phyloP scores from a whole-genome alignment of 2,888 invertebrate species.

The Patella caerulea region DNA sequence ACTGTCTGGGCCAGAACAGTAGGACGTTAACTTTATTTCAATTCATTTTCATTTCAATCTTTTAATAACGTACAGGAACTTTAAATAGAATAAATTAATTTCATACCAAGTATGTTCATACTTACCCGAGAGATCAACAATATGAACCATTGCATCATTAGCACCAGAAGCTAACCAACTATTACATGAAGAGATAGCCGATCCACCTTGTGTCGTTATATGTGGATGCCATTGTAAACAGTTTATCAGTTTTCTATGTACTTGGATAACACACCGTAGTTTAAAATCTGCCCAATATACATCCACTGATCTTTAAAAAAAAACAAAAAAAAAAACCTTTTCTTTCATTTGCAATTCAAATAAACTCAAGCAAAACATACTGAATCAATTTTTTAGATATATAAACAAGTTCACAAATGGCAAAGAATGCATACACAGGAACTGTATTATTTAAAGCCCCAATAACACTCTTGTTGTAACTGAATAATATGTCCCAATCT shows the following conservation, averaged over 20 bases:
- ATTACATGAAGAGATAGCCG: slow-evolving; percentile 73
- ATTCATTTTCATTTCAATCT: too few relatives aligned
- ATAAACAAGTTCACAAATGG: too few relatives aligned
- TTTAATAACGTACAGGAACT: too few relatives aligned
- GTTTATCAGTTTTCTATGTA: slow-evolving; percentile 78
- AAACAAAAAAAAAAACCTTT: background rate
- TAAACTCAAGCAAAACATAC: background rate
- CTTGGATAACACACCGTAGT: slow-evolving; percentile 72
- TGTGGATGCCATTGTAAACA: slow-evolving; percentile 82
- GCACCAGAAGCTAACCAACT: slow-evolving; percentile 80
- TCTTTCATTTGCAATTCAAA: too few relatives aligned
- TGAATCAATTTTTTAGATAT: background rate
- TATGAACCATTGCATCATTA: slow-evolving; percentile 73
- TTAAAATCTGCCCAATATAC: slow-evolving; percentile 64
- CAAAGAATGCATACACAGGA: too few relatives aligned
- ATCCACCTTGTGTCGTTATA: slow-evolving; percentile 74
- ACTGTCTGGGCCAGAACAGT: too few relatives aligned
- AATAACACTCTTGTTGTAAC: too few relatives aligned
- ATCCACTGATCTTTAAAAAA: slow-evolving; percentile 67
- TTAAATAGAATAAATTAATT: too few relatives aligned
- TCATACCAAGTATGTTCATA: slow-evolving; percentile 9
- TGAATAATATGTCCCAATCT: too few relatives aligned
- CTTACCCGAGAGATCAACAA: slow-evolving; percentile 71
- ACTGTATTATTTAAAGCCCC: too few relatives aligned
- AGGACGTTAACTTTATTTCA: too few relatives aligned